Evolutionary conservation across 2,113 vertebrate genomes (phyloP).

Genomic region (Speoplatyrhinus poulsoni): DNA sequence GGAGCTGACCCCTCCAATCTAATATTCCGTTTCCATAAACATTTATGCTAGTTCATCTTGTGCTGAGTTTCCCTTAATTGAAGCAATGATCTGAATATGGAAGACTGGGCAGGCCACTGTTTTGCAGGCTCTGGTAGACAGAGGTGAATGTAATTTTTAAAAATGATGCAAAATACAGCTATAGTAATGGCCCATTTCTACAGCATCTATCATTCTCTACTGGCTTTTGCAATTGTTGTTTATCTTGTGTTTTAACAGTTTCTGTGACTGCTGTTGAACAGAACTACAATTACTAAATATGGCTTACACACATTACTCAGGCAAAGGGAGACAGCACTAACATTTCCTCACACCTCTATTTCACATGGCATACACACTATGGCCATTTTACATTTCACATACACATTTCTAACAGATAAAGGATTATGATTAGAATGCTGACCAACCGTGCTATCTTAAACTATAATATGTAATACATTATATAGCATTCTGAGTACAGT

Average conservation of each 20-base stretch:
- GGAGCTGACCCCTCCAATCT: slow-evolving; percentile 75
- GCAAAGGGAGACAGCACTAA: background rate
- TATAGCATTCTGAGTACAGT: no score
- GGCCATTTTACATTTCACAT: background rate
- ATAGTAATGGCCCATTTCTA: slow-evolving; percentile 59
- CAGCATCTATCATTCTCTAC: slow-evolving; percentile 36
- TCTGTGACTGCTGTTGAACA: slow-evolving; percentile 23
- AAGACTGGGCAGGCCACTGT: slow-evolving; percentile 68
- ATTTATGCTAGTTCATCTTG: slow-evolving; percentile 81
- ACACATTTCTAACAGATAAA: no score
- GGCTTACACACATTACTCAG: slow-evolving; percentile 4
- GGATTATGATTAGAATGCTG: no score
- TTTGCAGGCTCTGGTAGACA: slow-evolving; percentile 64
- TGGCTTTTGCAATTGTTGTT: slow-evolving; percentile 56
- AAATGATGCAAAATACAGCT: slow-evolving; percentile 81
- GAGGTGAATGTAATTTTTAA: slow-evolving; percentile 74
- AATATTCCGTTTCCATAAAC: slow-evolving; percentile 82
- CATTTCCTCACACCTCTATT: background rate
- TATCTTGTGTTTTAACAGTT: slow-evolving; percentile 46
- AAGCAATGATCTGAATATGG: slow-evolving; percentile 80
- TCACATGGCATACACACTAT: background rate
- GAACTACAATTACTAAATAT: slow-evolving; percentile 13
- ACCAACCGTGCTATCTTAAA: no score
- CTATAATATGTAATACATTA: no score
- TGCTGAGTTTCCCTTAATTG: slow-evolving; percentile 80